Conservation (phyloP, 2,888 invertebrate species). For the Ectemnius cavifrons region DNA sequence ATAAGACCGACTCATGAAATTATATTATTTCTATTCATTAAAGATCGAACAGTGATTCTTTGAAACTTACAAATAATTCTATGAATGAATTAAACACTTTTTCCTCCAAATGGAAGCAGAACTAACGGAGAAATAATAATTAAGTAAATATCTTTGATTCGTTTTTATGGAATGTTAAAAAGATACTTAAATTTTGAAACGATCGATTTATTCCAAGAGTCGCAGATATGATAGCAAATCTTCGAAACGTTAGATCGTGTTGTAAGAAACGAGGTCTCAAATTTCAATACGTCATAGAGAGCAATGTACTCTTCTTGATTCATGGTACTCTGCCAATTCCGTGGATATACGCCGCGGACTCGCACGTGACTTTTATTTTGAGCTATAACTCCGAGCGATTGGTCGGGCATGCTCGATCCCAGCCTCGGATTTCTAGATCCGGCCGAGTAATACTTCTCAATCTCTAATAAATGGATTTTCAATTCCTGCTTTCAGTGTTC, state of each 20-base stretch:
- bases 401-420: not conserved
- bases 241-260: not conserved
- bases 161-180: no score
- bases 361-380: slow-evolving; percentile 27
- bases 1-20: no score
- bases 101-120: no score
- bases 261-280: slow-evolving; percentile 25
- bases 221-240: not conserved
- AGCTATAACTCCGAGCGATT: slow-evolving; percentile 18
- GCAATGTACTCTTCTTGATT: slow-evolving; percentile 31
- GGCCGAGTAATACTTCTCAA: slow-evolving; percentile 13
- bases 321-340: slow-evolving; percentile 44
- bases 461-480: slow-evolving; percentile 18
- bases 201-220: no score
- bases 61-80: no score
- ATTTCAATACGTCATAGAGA: slow-evolving; percentile 33
- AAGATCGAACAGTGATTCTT: no score
- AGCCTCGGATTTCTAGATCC: slow-evolving; percentile 25
- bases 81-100: no score
- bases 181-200: no score
- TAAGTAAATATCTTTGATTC: no score
- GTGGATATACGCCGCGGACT: slow-evolving; percentile 17
- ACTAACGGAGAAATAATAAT: not conserved
- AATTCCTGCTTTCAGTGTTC: no score
- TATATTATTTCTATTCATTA: no score